These are phyloP conservation scores for Pseudorectes ferrugineus DNA, from an alignment of 2,113 vertebrate genomes.

Conservation along the genomic window DNA sequence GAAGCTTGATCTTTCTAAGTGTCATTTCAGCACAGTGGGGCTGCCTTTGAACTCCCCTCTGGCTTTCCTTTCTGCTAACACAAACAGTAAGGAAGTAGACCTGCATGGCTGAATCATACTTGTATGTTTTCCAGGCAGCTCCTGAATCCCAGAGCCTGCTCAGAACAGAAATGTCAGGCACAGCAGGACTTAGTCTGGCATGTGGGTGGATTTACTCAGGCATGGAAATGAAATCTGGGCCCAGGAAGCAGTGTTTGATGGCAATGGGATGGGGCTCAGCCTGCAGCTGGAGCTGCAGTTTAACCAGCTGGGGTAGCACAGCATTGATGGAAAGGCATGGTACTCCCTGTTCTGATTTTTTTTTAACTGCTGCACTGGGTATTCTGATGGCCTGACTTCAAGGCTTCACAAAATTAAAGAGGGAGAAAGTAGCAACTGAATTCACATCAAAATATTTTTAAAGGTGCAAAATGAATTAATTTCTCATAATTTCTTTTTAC, in stretches of 20 bases:
- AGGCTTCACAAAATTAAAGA: background rate
- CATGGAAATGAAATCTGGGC: conserved; percentile 55
- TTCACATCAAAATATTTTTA: background rate
- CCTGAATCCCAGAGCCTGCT: conserved; percentile 9
- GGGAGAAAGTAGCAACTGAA: background rate
- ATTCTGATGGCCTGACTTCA: background rate
- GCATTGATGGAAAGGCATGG: background rate
- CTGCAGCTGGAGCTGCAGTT: background rate
- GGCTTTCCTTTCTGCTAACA: conserved; percentile 25
- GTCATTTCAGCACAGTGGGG: background rate
- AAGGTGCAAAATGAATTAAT: background rate
- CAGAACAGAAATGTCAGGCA: conserved; percentile 56
- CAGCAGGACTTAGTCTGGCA: conserved; percentile 39
- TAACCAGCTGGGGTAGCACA: background rate
- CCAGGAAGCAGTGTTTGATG: background rate
- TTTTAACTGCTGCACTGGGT: background rate
- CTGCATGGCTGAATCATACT: conserved; percentile 12
- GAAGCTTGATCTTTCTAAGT: background rate
- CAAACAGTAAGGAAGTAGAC: background rate
- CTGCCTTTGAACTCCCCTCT: conserved; percentile 24
- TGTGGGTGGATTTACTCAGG: conserved; percentile 63
- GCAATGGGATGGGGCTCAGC: rapidly evolving
- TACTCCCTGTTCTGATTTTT: background rate
- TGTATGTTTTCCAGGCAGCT: conserved; percentile 39
- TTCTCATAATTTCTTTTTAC: background rate